Evolutionary conservation across 2,888 invertebrate genomes (phyloP).

Genomic region (Drosophila mayaguana): DNA sequence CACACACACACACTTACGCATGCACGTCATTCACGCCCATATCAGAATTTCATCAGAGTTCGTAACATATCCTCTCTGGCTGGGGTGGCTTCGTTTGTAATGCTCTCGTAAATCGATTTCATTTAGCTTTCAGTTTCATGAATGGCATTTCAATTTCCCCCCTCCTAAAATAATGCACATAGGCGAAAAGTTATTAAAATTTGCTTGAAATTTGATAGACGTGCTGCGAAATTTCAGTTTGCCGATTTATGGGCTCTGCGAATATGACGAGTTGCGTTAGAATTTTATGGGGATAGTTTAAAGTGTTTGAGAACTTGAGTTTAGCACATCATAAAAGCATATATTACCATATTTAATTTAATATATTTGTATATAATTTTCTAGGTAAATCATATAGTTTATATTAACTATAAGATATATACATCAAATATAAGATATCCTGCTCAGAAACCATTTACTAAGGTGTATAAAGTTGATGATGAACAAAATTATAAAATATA

Average conservation of each 20-base stretch:
- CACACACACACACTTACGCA: not conserved
- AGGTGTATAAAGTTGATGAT: too few relatives aligned
- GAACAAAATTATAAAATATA: too few relatives aligned
- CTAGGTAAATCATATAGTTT: not conserved
- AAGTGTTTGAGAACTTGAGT: not conserved
- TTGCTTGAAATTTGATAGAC: constrained; percentile 17
- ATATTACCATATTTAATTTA: not conserved
- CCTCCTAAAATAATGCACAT: not conserved
- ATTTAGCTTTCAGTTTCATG: constrained; percentile 38
- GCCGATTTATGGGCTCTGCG: not conserved
- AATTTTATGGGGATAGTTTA: not conserved
- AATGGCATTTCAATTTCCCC: constrained; percentile 56
- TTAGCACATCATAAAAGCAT: not conserved
- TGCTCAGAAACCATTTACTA: too few relatives aligned
- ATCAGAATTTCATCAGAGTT: constrained; percentile 12
- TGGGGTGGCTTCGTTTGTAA: not conserved
- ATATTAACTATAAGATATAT: too few relatives aligned
- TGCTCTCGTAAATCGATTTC: constrained; percentile 37
- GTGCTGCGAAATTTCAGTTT: constrained; percentile 4
- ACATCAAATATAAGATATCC: too few relatives aligned
- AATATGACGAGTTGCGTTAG: not conserved
- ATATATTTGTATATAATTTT: too few relatives aligned
- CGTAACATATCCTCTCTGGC: not conserved
- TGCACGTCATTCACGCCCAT: constrained; percentile 19
- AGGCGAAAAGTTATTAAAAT: constrained; percentile 16